These are phyloP conservation scores for Rhogogaster chlorosoma DNA, from an alignment of 2,888 invertebrate species.

Conservation along the genomic window DNA sequence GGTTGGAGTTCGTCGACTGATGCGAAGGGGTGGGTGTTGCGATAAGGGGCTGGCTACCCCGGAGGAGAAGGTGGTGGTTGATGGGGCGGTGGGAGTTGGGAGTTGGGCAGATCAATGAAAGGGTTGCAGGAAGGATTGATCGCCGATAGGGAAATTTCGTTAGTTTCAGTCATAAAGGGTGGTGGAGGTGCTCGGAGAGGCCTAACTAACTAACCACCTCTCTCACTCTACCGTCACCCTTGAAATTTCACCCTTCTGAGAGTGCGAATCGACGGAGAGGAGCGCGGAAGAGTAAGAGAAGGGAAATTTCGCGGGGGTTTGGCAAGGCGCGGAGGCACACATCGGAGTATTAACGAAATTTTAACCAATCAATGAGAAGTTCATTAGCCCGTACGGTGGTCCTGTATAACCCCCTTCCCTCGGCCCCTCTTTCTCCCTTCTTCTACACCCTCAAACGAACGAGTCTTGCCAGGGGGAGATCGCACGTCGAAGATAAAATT, in stretches of 20 bases:
- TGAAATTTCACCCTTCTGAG: constrained; percentile 72
- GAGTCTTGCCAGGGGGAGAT: constrained; percentile 68
- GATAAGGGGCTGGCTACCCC: constrained; percentile 71
- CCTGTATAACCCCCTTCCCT: constrained; percentile 54
- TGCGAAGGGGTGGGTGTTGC: constrained; percentile 69
- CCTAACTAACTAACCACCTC: constrained; percentile 68
- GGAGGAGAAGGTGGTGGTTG: constrained; percentile 61
- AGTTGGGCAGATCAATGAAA: constrained; percentile 73
- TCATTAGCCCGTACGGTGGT: constrained; percentile 72
- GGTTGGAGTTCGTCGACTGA: constrained; percentile 56
- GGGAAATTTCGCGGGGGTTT: constrained; percentile 54
- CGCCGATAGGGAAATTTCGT: constrained; percentile 76
- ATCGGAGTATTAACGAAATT: constrained; percentile 76
- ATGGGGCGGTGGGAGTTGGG: constrained; percentile 54
- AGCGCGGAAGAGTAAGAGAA: constrained; percentile 42
- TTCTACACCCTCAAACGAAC: constrained; percentile 56
- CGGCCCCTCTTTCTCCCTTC: constrained; percentile 51
- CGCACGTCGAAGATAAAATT: constrained; percentile 69
- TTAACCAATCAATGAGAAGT: constrained; percentile 77
- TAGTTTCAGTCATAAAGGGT: constrained; percentile 74
- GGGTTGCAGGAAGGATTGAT: constrained; percentile 74
- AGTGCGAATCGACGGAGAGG: constrained; percentile 61
- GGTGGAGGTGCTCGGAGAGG: constrained; percentile 64
- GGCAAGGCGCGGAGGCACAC: constrained; percentile 70
- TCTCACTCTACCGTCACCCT: constrained; percentile 59